Evolutionary conservation across 1,140 invertebrate genomes (phyloP), one percentile per base, ranked within the genome.

Genomic region (Tetranychus urticae): DNA sequence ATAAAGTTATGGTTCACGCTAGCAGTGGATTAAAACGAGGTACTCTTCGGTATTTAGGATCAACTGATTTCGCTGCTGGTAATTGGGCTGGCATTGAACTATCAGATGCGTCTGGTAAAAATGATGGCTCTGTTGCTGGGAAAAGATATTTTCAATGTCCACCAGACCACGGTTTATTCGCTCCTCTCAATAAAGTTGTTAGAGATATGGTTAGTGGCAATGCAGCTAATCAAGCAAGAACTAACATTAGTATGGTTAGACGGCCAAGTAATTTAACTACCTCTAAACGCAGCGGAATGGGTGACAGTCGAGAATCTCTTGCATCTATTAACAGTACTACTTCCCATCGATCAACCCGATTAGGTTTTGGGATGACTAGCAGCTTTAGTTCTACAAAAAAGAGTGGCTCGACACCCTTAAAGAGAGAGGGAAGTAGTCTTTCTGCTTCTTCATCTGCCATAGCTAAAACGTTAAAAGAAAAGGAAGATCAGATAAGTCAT

Each of bases 61-160:
- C 75, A 35, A 86, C 89, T 47, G 84, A 90, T 63, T 96, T 96
- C 73, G 88, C 89, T 10, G 70, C 80, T 33, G 90, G 91, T 23
- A 81, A 88, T 66, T 96, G 90, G 90, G 90, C 86, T 62, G 92
- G 92, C 14, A 83, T 97, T 34, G 89, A 96, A 73, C 75, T 97
- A 63, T 89, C 94, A 70, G 89, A 93, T 62, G 82, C 88, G 1
- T 73, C 84, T 61, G 92, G 92, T 42, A 62, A 94, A 73, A 97
- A 97, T 75, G 90, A 97, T 74, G 91, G 92, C 54, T 84, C 86
- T 50, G 88, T 97, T 48, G 85, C 81, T 65, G 90, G 76, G 7
- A 66, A 56, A 74, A 92, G 90, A 75, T 97, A 97, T 75, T 97
- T 97, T 75, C 82, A 86, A 65, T 97, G 92, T 72, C 78, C 80